These are phyloP conservation scores for Drosophila imparisetae DNA, from an alignment of 2,888 invertebrate genomes.

Conservation along the genomic window DNA sequence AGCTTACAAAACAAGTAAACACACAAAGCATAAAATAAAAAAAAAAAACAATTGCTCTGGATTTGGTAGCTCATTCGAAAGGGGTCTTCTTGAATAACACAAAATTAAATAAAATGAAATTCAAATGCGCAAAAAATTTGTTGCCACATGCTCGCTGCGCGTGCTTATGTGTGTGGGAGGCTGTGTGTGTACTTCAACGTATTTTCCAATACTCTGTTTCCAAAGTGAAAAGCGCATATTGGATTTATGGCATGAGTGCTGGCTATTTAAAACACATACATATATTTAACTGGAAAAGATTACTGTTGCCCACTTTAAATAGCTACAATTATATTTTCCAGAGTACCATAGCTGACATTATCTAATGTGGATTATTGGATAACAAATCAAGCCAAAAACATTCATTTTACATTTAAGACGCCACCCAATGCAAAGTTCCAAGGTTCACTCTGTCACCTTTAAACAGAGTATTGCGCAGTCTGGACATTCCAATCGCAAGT, in stretches of 20 bases:
- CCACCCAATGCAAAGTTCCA: not conserved
- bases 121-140: conserved; percentile 47
- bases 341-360: not conserved
- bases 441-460: not conserved
- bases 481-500: too few species aligned
- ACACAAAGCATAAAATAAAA: conserved; percentile 14
- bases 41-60: conserved; percentile 54
- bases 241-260: not conserved
- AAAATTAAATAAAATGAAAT: conserved; percentile 70
- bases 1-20: conserved; percentile 4
- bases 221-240: not conserved
- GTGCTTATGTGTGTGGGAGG: not conserved
- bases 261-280: too few species aligned
- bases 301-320: not conserved
- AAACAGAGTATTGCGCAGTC: conserved; percentile 4
- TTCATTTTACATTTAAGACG: not conserved
- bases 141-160: conserved; percentile 10
- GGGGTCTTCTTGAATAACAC: conserved; percentile 58
- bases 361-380: not conserved
- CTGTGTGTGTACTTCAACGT: not conserved
- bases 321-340: not conserved
- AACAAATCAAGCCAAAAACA: not conserved
- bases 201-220: conserved; percentile 13
- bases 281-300: not conserved
- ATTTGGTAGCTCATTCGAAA: conserved; percentile 54